Base-by-base conservation (phyloP, 1,140 invertebrate genomes). In the Trinorchestia longiramus region DNA sequence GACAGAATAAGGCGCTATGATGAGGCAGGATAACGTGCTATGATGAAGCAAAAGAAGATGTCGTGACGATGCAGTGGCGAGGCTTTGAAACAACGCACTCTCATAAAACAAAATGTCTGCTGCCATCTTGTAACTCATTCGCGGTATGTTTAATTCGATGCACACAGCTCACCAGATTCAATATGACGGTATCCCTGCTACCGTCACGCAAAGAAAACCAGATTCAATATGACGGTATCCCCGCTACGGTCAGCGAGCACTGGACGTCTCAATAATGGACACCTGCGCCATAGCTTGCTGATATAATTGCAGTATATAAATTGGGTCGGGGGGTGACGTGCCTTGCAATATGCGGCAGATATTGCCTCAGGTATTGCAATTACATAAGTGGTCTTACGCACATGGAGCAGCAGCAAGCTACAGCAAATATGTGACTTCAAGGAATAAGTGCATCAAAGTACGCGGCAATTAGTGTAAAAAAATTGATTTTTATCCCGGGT, bases 261-360 rank as follows among this genome's bases (percentile, higher is more conserved):
- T 77, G 62, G 62, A 77, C 62, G 47, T 53, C 47, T 23, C 62
- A 77, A 77, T 77, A 77, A 77, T 77, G 62, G 62, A 77, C 62
- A 77, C 62, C 62, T 77, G 62, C 62, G 62, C 62, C 62, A 77
- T 77, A 77, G 62, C 62, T 77, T 28, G 47, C 62, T 36, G 28
- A 77, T 77, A 77, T 77, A 77, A 77, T 77, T 77, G 62, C 15
- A 77, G 62, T 77, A 77, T 77, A 77, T 77, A 77, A 77, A 77
- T 77, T 77, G 62, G 62, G 62, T 11, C 62, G 62, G 62, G 62
- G 62, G 62, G 28, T 36, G 62, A 15, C 62, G 28, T 1, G 11
- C 15, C 62, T 36, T 77, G 62, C 62, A 77, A 77, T 77, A 77
- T 77, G 62, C 62, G 62, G 15, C 62, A 15, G 62, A 77, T 77